Evolutionary conservation across 1,140 invertebrate species (phyloP).

Genomic region (Papilio polytes): DNA sequence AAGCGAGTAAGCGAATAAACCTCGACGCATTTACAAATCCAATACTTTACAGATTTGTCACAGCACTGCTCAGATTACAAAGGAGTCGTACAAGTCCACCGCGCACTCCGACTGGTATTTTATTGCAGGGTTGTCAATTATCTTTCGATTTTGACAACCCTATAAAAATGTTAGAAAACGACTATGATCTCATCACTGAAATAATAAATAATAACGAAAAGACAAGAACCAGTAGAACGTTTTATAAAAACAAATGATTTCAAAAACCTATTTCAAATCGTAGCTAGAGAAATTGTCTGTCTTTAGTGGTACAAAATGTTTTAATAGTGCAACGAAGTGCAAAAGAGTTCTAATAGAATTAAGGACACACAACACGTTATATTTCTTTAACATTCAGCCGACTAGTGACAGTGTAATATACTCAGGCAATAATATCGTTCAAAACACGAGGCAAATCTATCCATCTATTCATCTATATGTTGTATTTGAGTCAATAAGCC

Average conservation of each 20-base stretch:
- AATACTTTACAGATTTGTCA: slow-evolving; percentile 76
- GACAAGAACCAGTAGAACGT: too few species aligned
- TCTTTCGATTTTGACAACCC: background rate
- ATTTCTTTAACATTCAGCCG: too few species aligned
- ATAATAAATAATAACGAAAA: too few species aligned
- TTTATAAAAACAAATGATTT: too few species aligned
- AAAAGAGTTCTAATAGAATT: too few species aligned
- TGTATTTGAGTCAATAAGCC: background rate
- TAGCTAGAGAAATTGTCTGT: background rate
- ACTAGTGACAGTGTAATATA: background rate
- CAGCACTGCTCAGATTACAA: slow-evolving; percentile 64
- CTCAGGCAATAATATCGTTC: background rate
- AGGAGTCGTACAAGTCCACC: slow-evolving; percentile 64
- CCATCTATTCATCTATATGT: background rate
- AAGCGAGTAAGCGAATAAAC: slow-evolving; percentile 5
- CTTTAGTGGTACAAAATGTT: too few species aligned
- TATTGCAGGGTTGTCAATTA: slow-evolving; percentile 44
- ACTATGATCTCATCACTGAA: too few species aligned
- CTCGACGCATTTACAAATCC: slow-evolving; percentile 59
- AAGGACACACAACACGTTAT: too few species aligned
- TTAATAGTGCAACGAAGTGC: too few species aligned
- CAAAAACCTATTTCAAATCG: too few species aligned
- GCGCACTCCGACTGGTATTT: slow-evolving; percentile 59
- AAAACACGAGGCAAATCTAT: background rate
- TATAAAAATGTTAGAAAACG: background rate